Evolutionary conservation across 2,888 invertebrate genomes (phyloP), one percentile per base, ranked within the genome.

Genomic region (Ferdinandea cuprea): DNA sequence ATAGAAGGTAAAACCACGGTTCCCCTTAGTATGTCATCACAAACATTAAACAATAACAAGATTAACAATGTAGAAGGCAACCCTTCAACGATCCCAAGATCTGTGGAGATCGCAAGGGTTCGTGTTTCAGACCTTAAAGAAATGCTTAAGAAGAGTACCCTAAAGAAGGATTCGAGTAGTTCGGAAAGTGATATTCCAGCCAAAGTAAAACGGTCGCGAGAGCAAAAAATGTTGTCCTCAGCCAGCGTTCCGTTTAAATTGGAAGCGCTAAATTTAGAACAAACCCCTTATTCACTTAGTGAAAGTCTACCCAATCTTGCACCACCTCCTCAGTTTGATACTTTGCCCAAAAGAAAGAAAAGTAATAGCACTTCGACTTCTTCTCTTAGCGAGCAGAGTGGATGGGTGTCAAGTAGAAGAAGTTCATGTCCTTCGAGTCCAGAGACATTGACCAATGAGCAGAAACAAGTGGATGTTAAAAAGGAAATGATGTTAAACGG

Each of bases 341-440:
- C 93, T 4, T 92, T 93, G 9, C 91, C 92, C 44, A 78, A 78
- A 5, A 78, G 71, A 1, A 85, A 85, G 35, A 85, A 90, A 87
- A 93, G 92, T 71, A 84, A 88, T 5, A 89, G 90, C 79, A 92
- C 91, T 86, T 94, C 94, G 7, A 94, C 94, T 0, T 94, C 94
- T 13, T 94, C 94, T 74, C 91, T 95, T 78, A 96, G 96, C 87
- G 96, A 96, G 89, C 95, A 96, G 90, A 96, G 96, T 88, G 96
- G 96, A 0, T 97, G 96, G 96, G 96, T 96, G 0, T 96, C 96
- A 30, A 96, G 96, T 87, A 94, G 95, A 48, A 92, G 93, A 46
- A 94, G 94, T 87, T 94, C 94, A 13, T 93, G 92, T 17, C 92
- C 92, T n/a, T 94, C 94, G 0, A 92, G 93, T 63, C 94, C 94